Evolutionary conservation across 2,797 vertebrate species (phyloP).

Genomic region (Naso thynnoides): DNA sequence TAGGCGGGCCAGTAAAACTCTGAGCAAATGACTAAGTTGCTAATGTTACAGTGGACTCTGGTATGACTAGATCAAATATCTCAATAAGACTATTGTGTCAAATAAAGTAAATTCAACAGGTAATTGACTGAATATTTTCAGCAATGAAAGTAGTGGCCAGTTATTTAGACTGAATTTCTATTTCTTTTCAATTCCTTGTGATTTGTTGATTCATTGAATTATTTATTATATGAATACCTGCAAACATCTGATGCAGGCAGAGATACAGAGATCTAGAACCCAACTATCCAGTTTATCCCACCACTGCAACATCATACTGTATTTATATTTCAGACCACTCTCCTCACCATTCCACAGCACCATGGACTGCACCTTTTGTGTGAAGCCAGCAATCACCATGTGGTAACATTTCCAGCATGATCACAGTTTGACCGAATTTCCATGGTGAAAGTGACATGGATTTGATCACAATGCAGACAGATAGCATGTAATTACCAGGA

Average conservation of each 20-base stretch:
- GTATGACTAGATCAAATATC: too few species aligned
- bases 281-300: background rate
- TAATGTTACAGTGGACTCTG: too few species aligned
- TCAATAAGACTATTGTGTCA: too few species aligned
- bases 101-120: background rate
- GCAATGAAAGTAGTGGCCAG: background rate
- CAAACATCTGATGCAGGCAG: background rate
- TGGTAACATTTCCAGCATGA: constrained; percentile 4
- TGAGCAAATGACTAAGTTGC: too few species aligned
- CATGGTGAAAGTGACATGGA: constrained; percentile 1
- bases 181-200: background rate
- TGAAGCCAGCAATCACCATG: constrained; percentile 9
- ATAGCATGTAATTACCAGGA: constrained; percentile 42
- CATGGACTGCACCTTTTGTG: background rate
- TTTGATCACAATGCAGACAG: constrained; percentile 34
- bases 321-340: constrained; percentile 12
- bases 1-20: too few species aligned
- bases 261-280: constrained; percentile 12
- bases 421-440: constrained; percentile 17
- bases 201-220: background rate
- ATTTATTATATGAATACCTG: background rate
- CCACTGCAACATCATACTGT: background rate
- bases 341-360: background rate
- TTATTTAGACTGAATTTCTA: background rate
- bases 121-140: background rate